Evolutionary conservation across 2,113 vertebrate species (phyloP).

Genomic region (Proterorhinus semilunaris): DNA sequence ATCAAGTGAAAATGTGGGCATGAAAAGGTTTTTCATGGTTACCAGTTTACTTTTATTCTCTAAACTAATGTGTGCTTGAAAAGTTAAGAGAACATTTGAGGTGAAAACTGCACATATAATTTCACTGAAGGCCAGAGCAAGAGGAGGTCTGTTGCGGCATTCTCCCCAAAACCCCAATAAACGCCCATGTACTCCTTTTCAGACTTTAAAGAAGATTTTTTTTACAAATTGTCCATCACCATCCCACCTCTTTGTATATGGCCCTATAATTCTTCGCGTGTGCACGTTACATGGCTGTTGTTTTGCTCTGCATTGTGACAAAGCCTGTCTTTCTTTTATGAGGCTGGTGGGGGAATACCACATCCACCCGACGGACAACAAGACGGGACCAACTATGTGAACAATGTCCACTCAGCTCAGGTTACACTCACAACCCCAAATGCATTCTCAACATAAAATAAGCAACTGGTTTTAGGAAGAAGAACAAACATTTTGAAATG

Average conservation of each 20-base stretch:
- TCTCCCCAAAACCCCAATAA: conserved; percentile 2
- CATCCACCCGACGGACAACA: conserved; percentile 71
- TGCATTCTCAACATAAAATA: conserved; percentile 43
- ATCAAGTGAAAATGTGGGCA: no score
- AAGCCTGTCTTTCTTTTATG: conserved; percentile 62
- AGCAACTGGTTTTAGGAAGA: conserved; percentile 38
- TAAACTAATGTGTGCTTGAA: no score
- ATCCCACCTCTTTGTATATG: conserved; percentile 30
- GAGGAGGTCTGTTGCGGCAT: neutral
- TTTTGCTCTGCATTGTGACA: conserved; percentile 70
- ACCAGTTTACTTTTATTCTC: no score
- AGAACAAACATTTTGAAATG: conserved; percentile 51
- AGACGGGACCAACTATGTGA: conserved; percentile 75
- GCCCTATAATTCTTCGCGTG: conserved; percentile 37
- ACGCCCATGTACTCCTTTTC: neutral
- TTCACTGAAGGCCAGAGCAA: no score
- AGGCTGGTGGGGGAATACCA: conserved; percentile 73
- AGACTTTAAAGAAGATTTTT: neutral
- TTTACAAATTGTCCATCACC: conserved; percentile 63
- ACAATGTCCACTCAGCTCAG: conserved; percentile 75
- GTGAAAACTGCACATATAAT: no score
- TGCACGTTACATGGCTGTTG: conserved; percentile 69
- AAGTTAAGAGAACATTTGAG: neutral
- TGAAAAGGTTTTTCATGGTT: no score
- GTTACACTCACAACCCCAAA: conserved; percentile 74